phyloP scores from a whole-genome alignment of 1,140 invertebrate genomes.

The Drosophila repleta region DNA sequence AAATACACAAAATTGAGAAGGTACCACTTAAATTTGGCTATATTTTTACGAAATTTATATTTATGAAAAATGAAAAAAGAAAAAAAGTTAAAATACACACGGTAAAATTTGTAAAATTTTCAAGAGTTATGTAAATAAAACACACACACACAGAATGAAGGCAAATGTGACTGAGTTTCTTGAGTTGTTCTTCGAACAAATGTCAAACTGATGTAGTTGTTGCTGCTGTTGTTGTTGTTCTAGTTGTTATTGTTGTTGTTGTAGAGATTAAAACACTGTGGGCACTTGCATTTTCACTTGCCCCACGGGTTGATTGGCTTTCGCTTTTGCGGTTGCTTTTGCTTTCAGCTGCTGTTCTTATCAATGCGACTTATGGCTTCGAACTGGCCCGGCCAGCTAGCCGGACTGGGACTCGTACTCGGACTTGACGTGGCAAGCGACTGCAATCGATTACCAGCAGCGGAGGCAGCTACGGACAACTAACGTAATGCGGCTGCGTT shows the following conservation, averaged over 20 bases:
- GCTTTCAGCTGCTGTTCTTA: constrained; percentile 54
- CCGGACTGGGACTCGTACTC: constrained; percentile 18
- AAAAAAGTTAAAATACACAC: neutral
- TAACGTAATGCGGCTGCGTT: constrained; percentile 56
- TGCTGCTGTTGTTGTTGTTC: neutral
- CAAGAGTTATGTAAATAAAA: neutral
- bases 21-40: no score
- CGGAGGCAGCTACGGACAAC: constrained; percentile 41
- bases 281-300: constrained; percentile 39
- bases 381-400: constrained; percentile 59
- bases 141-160: neutral
- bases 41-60: no score
- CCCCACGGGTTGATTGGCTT: constrained; percentile 13
- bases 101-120: neutral
- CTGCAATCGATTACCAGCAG: constrained; percentile 57
- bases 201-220: no score
- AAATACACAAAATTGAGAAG: no score
- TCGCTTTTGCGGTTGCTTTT: constrained; percentile 35
- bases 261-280: constrained; percentile 12
- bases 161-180: constrained; percentile 5
- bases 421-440: constrained; percentile 25
- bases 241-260: neutral
- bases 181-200: no score
- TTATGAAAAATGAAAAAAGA: neutral
- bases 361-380: constrained; percentile 71